phyloP scores from a whole-genome alignment of 2,113 vertebrate genomes.

The Dendrocopos noguchii region DNA sequence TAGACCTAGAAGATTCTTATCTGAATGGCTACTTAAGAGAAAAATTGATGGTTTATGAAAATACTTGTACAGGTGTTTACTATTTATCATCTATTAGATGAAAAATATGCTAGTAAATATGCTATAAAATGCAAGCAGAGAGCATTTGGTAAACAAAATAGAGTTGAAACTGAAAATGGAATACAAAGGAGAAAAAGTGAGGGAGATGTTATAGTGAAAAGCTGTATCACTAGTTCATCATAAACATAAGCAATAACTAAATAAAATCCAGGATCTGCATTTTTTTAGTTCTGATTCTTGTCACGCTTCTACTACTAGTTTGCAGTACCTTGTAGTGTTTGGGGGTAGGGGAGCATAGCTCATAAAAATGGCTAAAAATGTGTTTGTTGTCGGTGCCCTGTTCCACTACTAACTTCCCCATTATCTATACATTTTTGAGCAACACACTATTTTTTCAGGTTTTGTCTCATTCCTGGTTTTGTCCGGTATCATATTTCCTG shows the following conservation, averaged over 20 bases:
- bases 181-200: neutral
- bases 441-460: neutral
- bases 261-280: neutral
- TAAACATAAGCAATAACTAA: neutral
- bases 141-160: neutral
- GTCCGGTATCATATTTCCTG: neutral
- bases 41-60: neutral
- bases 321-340: neutral
- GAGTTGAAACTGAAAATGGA: neutral
- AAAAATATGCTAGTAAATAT: neutral
- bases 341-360: neutral
- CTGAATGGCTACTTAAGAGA: neutral
- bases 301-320: neutral
- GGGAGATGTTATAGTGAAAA: neutral
- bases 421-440: neutral
- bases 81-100: neutral
- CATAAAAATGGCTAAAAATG: neutral
- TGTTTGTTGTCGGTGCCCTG: neutral
- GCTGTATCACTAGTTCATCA: neutral
- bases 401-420: neutral
- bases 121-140: neutral
- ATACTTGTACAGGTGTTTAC: too few species aligned
- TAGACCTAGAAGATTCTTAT: neutral
- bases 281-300: neutral
- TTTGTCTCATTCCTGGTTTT: slow-evolving; percentile 15